These are phyloP conservation scores for Arctopsyche grandis DNA, from an alignment of 1,140 invertebrate species.

Conservation along the genomic window DNA sequence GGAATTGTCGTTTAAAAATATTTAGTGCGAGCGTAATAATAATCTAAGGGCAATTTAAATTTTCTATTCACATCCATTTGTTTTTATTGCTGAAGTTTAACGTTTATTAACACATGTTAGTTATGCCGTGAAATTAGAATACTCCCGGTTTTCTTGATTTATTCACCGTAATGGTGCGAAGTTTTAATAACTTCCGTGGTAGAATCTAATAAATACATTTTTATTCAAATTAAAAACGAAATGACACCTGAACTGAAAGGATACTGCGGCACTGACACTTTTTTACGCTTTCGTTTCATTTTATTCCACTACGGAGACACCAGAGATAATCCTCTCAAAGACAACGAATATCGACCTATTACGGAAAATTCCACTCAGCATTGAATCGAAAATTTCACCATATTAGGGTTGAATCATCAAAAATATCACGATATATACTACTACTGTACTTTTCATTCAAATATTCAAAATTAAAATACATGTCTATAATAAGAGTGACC, in stretches of 20 bases:
- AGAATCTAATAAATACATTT: not conserved
- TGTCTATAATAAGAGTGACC: too few species aligned
- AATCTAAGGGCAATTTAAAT: constrained; percentile 5
- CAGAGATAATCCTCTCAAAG: not conserved
- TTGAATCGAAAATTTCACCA: too few species aligned
- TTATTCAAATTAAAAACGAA: not conserved
- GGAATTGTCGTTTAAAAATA: not conserved
- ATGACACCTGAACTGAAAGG: too few species aligned
- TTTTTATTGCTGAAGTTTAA: constrained; percentile 8
- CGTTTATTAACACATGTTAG: not conserved
- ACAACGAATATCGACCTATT: not conserved
- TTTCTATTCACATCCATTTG: not conserved
- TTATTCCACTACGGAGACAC: too few species aligned
- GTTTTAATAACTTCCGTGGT: not conserved
- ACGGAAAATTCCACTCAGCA: not conserved
- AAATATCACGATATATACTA: too few species aligned
- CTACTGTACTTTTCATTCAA: too few species aligned
- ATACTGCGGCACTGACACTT: too few species aligned
- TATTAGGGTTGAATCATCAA: too few species aligned
- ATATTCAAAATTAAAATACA: too few species aligned
- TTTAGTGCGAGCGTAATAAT: not conserved
- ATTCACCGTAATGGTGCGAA: not conserved
- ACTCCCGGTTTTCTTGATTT: not conserved
- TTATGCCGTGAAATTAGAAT: constrained; percentile 3
- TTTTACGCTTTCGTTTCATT: not conserved